Evolutionary conservation across 1,140 invertebrate species (phyloP).

Genomic region (Mylabris phalerata): DNA sequence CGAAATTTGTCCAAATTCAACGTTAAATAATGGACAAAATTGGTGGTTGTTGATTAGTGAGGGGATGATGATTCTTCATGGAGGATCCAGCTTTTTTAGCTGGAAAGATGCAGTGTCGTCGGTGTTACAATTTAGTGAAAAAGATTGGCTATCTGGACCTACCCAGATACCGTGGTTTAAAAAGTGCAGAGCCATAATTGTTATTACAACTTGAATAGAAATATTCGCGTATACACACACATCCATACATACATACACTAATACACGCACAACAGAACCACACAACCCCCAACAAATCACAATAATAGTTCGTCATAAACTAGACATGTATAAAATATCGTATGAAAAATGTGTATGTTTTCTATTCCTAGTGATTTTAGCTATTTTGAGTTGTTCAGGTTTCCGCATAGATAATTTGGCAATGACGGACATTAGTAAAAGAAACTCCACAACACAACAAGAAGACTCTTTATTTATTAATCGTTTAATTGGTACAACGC

Average conservation of each 20-base stretch:
- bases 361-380: slow-evolving; percentile 40
- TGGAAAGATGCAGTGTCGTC: slow-evolving; percentile 31
- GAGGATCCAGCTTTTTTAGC: slow-evolving; percentile 5
- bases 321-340: slow-evolving; percentile 42
- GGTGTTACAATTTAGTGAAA: slow-evolving; percentile 1
- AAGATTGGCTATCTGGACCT: slow-evolving; percentile 24
- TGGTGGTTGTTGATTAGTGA: slow-evolving; percentile 18
- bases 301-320: not conserved
- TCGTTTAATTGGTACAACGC: no score
- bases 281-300: not conserved
- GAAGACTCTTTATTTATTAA: not conserved
- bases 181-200: slow-evolving; percentile 17
- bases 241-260: no score
- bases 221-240: not conserved
- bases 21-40: not conserved
- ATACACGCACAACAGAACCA: no score
- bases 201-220: slow-evolving; percentile 11
- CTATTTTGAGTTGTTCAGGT: slow-evolving; percentile 40
- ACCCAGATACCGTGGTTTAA: slow-evolving; percentile 24
- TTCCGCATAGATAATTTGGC: slow-evolving; percentile 40
- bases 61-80: slow-evolving; percentile 19
- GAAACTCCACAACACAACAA: slow-evolving; percentile 24
- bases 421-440: slow-evolving; percentile 32
- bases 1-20: no score
- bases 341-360: slow-evolving; percentile 42